Percentiles rank a stretch among this genome's conserved stretches.
These are phyloP conservation scores for Cavia porcellus DNA, from an alignment of 2,113 vertebrate species.

Conservation along the genomic window DNA sequence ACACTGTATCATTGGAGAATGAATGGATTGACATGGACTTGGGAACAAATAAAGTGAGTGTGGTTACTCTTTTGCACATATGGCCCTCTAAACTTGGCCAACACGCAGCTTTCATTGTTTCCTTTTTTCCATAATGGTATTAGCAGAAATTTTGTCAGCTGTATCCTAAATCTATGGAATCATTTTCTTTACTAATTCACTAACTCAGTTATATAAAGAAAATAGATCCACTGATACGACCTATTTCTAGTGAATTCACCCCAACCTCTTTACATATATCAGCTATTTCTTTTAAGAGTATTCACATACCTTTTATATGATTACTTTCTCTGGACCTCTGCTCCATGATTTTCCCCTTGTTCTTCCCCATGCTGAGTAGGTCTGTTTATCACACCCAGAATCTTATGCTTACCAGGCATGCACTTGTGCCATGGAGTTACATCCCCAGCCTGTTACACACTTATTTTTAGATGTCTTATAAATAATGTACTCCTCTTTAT, in stretches of 20 bases:
- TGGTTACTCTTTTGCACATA: not conserved
- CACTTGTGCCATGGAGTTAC: too few species aligned
- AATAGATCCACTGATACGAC: not conserved
- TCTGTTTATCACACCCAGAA: not conserved
- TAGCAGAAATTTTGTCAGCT: not conserved
- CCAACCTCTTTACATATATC: not conserved
- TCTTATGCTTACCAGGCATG: too few species aligned
- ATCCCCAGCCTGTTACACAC: too few species aligned
- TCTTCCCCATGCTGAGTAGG: not conserved
- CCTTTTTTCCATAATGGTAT: not conserved
- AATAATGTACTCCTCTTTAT: not conserved
- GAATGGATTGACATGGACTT: not conserved
- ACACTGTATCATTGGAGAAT: not conserved
- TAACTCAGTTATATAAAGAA: not conserved
- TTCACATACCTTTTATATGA: not conserved
- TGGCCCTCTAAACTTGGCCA: not conserved
- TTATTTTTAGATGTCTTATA: not conserved
- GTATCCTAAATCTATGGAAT: not conserved
- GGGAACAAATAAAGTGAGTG: not conserved
- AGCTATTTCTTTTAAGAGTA: not conserved
- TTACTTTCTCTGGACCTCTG: not conserved
- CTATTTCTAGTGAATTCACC: not conserved
- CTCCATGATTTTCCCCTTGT: not conserved
- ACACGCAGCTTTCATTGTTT: not conserved
- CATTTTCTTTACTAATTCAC: not conserved